Evolutionary conservation across 2,797 vertebrate species (phyloP), one percentile per base, ranked within the genome.

Genomic region (Macrochelys suwanniensis): DNA sequence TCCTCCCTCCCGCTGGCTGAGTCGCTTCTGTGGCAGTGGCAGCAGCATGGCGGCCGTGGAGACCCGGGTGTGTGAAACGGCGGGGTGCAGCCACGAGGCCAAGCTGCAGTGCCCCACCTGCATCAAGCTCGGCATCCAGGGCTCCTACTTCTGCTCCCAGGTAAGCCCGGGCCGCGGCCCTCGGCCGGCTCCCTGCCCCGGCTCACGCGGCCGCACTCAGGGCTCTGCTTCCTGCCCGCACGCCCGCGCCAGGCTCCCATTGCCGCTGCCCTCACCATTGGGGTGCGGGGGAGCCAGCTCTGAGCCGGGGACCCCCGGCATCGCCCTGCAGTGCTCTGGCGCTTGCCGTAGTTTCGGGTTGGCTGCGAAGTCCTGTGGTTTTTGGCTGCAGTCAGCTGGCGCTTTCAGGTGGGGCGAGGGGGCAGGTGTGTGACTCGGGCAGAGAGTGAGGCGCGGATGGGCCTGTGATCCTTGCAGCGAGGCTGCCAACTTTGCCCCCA

Each of bases 61-160:
- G 97, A 97, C 98, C 89, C 98, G 99, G 84, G 99, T 99, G 96
- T 99, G 99, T 96, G 99, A 99, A 98, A 99, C 99, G 50, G 98
- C 99, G 42, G 99, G 98, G 89, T 99, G 99, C 98, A 98, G 97
- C 89, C 98, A 98, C 96, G 99, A 99, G 98, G 99, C 99, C 96
- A 99, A 99, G 98, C 99, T 99, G 84, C 99, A 99, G 98, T 99
- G 99, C 94, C 99, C 99, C 54, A 99, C 99, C 96, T 99, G 99
- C 97, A 99, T 99, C 98, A 99, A 99, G 98, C 99, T 99, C 93
- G 99, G 99, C 45, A 99, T 99, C 92, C 99, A 99, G 94, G 99
- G 99, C 95, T 99, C 99, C 50, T 99, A 99, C 97, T 99, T 99
- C 98, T 99, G 99, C 93, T 99, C 99, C 42, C 99, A 99, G 99